Percentiles rank a stretch among this genome's conserved stretches.
Evolutionary conservation across 2,888 invertebrate species (phyloP).

Genomic region (Xanthia togata): DNA sequence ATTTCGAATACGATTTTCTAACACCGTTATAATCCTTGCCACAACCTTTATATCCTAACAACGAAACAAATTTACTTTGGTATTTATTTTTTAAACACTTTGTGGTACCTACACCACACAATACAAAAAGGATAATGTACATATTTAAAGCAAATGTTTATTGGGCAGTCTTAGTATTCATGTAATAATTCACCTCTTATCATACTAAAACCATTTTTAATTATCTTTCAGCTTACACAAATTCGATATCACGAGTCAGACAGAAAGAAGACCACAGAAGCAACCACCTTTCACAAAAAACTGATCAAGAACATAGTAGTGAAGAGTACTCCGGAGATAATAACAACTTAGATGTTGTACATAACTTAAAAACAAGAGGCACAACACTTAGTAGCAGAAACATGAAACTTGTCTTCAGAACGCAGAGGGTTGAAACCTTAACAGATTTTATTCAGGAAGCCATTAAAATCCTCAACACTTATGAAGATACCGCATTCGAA

Average conservation of each 20-base stretch:
- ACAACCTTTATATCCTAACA: background rate
- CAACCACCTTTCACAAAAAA: background rate
- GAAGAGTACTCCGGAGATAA: background rate
- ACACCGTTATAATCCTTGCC: background rate
- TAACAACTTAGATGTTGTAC: background rate
- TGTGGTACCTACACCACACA: background rate
- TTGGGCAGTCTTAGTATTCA: background rate
- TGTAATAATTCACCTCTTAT: background rate
- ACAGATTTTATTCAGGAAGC: constrained; percentile 74
- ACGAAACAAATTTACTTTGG: background rate
- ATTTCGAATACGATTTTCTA: background rate
- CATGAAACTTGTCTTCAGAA: background rate
- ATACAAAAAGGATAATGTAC: too few species aligned
- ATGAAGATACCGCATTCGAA: constrained; percentile 73
- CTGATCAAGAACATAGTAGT: background rate
- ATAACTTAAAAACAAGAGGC: background rate
- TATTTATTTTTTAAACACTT: background rate
- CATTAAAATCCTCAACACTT: constrained; percentile 65
- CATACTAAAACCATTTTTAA: background rate
- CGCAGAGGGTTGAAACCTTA: constrained; percentile 56
- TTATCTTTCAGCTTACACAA: constrained; percentile 17
- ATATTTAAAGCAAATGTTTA: too few species aligned
- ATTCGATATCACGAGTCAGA: background rate
- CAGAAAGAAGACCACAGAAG: background rate
- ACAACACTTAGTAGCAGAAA: background rate